phyloP scores from a whole-genome alignment of 2,113 vertebrate genomes.

The Scortum barcoo region DNA sequence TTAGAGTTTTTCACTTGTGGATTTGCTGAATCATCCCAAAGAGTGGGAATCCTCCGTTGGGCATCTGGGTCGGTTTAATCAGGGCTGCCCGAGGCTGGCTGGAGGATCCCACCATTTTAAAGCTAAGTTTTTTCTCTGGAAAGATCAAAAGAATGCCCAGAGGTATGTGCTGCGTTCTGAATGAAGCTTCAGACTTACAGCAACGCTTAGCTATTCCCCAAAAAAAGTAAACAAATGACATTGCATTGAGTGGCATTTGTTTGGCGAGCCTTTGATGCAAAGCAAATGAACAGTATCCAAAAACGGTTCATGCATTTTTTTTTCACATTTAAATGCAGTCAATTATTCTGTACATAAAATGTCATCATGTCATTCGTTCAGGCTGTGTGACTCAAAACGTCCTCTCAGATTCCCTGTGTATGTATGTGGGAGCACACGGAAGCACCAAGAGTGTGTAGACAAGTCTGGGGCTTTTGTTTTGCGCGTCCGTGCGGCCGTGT shows the following conservation, averaged over 20 bases:
- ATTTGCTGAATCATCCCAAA: constrained; percentile 36
- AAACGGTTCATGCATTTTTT: background rate
- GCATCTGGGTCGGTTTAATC: constrained; percentile 35
- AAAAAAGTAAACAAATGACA: constrained; percentile 26
- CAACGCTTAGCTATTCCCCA: constrained; percentile 1
- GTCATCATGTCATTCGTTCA: background rate
- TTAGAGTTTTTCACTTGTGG: constrained; percentile 12
- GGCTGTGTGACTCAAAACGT: background rate
- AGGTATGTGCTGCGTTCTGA: constrained; percentile 35
- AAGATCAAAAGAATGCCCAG: constrained; percentile 52
- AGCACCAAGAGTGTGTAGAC: background rate
- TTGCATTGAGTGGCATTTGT: background rate
- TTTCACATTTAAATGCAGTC: background rate
- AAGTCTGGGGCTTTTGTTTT: constrained; percentile 8
- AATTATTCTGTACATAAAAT: background rate
- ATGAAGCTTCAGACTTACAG: constrained; percentile 37
- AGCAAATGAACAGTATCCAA: background rate
- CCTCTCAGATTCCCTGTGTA: background rate
- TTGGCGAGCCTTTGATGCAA: background rate
- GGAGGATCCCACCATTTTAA: constrained; percentile 42
- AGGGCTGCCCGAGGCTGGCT: constrained; percentile 29
- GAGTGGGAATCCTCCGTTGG: constrained; percentile 7
- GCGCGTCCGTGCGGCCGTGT: background rate
- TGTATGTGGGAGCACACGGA: background rate
- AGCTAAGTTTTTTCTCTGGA: constrained; percentile 46